These are phyloP conservation scores for Panthera uncia DNA, from an alignment of 2,113 vertebrate genomes.

Conservation along the genomic window DNA sequence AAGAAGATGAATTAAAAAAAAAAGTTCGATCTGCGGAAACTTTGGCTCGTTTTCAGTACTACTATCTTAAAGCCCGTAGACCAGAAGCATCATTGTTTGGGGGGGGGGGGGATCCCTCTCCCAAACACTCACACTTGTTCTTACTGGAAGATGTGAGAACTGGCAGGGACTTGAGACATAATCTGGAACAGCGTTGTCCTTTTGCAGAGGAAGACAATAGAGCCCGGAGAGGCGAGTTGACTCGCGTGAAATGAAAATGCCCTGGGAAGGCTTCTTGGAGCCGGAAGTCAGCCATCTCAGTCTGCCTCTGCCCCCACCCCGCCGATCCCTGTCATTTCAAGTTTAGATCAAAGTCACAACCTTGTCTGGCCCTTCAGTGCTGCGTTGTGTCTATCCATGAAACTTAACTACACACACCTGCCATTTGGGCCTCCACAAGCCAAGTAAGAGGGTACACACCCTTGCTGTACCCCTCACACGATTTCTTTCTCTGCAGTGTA, in stretches of 20 bases:
- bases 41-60: neutral
- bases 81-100: neutral
- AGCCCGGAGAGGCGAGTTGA: neutral
- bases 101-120: too few species aligned
- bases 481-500: neutral
- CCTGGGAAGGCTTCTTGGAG: neutral
- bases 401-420: neutral
- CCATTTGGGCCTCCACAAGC: neutral
- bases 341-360: neutral
- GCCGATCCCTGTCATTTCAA: neutral
- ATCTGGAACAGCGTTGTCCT: neutral
- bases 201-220: neutral
- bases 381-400: neutral
- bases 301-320: neutral
- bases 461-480: neutral
- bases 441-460: neutral
- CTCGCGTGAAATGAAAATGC: neutral
- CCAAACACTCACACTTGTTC: neutral
- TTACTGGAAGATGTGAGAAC: neutral
- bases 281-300: neutral
- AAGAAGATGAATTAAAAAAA: neutral
- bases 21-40: neutral
- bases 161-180: neutral
- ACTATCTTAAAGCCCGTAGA: neutral
- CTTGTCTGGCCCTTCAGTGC: neutral